phyloP scores from a whole-genome alignment of 2,888 invertebrate species.

The Cryptophagus acutangulus region DNA sequence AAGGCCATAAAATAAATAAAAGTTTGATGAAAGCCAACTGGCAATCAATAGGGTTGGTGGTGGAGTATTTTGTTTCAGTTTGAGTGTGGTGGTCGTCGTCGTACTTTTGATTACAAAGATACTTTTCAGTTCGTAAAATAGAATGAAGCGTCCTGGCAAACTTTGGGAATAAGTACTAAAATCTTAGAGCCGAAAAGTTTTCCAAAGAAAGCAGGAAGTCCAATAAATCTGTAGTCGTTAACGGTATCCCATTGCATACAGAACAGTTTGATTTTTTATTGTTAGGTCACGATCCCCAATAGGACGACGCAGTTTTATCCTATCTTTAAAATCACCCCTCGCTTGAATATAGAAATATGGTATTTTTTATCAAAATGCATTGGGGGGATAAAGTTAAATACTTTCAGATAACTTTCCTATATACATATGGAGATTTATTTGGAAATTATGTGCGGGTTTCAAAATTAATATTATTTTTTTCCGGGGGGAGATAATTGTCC shows the following conservation, averaged over 20 bases:
- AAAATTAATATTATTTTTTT: too few species aligned
- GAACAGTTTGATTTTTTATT: conserved; percentile 37
- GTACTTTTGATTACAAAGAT: conserved; percentile 18
- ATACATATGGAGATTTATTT: too few species aligned
- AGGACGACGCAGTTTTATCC: conserved; percentile 12
- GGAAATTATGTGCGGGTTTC: too few species aligned
- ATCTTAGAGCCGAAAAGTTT: conserved; percentile 27
- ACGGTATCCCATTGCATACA: conserved; percentile 37
- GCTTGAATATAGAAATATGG: conserved; percentile 11
- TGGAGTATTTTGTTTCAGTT: conserved; percentile 3
- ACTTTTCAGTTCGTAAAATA: conserved; percentile 29
- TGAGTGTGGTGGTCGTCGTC: too few species aligned
- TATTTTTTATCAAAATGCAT: conserved; percentile 28
- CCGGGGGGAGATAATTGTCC: too few species aligned
- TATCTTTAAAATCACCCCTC: conserved; percentile 18
- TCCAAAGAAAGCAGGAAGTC: conserved; percentile 30
- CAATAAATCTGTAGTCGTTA: conserved; percentile 41
- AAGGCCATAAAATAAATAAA: too few species aligned
- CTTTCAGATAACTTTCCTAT: conserved; percentile 11
- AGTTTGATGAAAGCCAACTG: too few species aligned
- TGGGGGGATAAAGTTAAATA: conserved; percentile 19
- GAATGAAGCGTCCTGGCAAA: conserved; percentile 26
- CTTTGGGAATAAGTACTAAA: conserved; percentile 27
- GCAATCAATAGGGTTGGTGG: too few species aligned
- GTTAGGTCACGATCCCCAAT: conserved; percentile 26